These are phyloP conservation scores for Rhingia rostrata DNA, from an alignment of 2,888 invertebrate genomes.

Conservation along the genomic window DNA sequence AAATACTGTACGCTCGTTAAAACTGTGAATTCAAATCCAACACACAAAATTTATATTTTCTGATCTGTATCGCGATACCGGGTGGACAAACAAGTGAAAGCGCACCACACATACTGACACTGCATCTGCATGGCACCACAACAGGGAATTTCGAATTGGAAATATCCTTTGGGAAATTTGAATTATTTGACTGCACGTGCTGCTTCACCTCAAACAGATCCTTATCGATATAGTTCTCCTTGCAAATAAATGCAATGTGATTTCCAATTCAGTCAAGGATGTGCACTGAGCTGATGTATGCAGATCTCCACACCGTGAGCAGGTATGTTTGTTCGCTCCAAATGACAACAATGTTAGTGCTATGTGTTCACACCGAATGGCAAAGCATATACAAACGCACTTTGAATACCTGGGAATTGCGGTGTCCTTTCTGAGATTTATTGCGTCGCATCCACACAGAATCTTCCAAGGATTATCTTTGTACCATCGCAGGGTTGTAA, in stretches of 20 bases:
- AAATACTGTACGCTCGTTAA: slow-evolving; percentile 69
- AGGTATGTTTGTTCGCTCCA: slow-evolving; percentile 34
- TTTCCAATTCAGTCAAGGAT: slow-evolving; percentile 71
- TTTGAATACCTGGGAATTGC: background rate
- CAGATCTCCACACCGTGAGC: slow-evolving; percentile 28
- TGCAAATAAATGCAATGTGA: slow-evolving; percentile 68
- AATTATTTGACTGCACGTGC: slow-evolving; percentile 65
- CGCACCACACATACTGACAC: slow-evolving; percentile 17
- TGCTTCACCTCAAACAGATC: slow-evolving; percentile 64
- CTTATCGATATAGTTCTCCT: slow-evolving; percentile 63
- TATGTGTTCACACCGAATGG: slow-evolving; percentile 63
- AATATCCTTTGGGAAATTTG: slow-evolving; percentile 73
- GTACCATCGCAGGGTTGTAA: background rate
- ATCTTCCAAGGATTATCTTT: slow-evolving; percentile 52
- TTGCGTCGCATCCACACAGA: slow-evolving; percentile 30
- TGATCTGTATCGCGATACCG: slow-evolving; percentile 57
- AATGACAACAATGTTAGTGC: slow-evolving; percentile 48
- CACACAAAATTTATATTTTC: slow-evolving; percentile 47
- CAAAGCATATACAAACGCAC: slow-evolving; percentile 27
- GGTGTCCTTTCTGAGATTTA: slow-evolving; percentile 67
- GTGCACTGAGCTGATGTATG: slow-evolving; percentile 39
- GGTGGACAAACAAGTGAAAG: slow-evolving; percentile 53
- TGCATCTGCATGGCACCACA: slow-evolving; percentile 24
- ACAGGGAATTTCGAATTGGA: slow-evolving; percentile 61
- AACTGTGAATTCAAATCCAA: slow-evolving; percentile 63